Conservation (phyloP, 2,888 invertebrate species). For the Ypsolopha sequella region DNA sequence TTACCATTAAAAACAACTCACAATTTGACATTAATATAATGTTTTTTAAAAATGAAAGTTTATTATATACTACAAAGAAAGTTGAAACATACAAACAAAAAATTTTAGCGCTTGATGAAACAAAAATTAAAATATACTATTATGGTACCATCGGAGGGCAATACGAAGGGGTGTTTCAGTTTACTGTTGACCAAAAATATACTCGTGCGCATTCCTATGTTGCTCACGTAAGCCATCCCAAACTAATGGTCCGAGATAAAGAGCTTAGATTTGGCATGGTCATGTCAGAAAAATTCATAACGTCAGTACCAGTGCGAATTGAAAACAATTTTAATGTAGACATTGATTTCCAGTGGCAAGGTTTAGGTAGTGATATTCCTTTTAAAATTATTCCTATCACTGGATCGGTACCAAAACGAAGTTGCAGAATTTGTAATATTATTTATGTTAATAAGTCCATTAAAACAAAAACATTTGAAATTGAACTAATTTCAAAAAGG, state of each 20-base stretch:
- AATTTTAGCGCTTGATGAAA: slow-evolving; percentile 26
- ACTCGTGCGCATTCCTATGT: slow-evolving; percentile 36
- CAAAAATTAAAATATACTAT: slow-evolving; percentile 30
- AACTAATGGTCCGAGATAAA: slow-evolving; percentile 35
- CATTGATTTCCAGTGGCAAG: slow-evolving; percentile 40
- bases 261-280: slow-evolving; percentile 58
- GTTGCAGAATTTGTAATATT: slow-evolving; percentile 45
- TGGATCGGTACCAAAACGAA: slow-evolving; percentile 37
- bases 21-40: slow-evolving; percentile 29
- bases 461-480: slow-evolving; percentile 49
- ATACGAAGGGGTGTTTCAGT: slow-evolving; percentile 33
- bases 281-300: slow-evolving; percentile 43
- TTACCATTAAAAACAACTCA: slow-evolving; percentile 42
- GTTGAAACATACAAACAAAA: slow-evolving; percentile 21
- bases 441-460: slow-evolving; percentile 37
- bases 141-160: slow-evolving; percentile 31
- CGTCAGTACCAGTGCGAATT: slow-evolving; percentile 46
- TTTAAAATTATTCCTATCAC: slow-evolving; percentile 43
- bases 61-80: slow-evolving; percentile 37
- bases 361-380: slow-evolving; percentile 35
- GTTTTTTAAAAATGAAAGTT: slow-evolving; percentile 26
- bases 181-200: slow-evolving; percentile 38
- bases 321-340: slow-evolving; percentile 44
- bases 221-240: slow-evolving; percentile 36
- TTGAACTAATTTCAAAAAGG: slow-evolving; percentile 29